Conservation (phyloP, 2,797 vertebrate species). For the Cetoscarus ocellatus region DNA sequence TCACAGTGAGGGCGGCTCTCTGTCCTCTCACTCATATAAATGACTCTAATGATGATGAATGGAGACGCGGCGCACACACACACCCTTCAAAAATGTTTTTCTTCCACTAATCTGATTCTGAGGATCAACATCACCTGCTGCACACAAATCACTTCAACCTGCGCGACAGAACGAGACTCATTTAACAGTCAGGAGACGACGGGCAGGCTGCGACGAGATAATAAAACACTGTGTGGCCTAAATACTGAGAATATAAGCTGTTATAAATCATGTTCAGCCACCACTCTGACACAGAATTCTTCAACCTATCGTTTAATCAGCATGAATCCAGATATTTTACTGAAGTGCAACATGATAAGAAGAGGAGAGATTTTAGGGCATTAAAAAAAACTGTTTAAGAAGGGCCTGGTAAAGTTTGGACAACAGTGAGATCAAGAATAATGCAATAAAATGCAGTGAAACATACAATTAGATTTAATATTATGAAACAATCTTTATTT, state of each 20-base stretch:
- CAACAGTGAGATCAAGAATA: too few species aligned
- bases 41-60: constrained; percentile 69
- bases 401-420: too few species aligned
- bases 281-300: not conserved
- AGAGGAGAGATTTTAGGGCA: too few species aligned
- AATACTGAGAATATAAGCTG: not conserved
- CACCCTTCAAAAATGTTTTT: constrained; percentile 49
- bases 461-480: too few species aligned
- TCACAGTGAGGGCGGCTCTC: constrained; percentile 28
- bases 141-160: constrained; percentile 50
- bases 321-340: too few species aligned
- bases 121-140: constrained; percentile 64
- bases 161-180: constrained; percentile 16
- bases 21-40: constrained; percentile 29
- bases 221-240: constrained; percentile 20
- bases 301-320: too few species aligned
- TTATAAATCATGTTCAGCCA: not conserved
- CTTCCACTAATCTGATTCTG: constrained; percentile 52
- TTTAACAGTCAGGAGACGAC: constrained; percentile 10
- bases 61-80: constrained; percentile 10
- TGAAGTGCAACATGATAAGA: too few species aligned
- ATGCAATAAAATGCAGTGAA: too few species aligned
- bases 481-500: too few species aligned
- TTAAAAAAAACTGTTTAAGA: too few species aligned
- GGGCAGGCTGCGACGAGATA: too few species aligned